Conservation (phyloP, 1,140 invertebrate species). For the Odontomachus brunneus region DNA sequence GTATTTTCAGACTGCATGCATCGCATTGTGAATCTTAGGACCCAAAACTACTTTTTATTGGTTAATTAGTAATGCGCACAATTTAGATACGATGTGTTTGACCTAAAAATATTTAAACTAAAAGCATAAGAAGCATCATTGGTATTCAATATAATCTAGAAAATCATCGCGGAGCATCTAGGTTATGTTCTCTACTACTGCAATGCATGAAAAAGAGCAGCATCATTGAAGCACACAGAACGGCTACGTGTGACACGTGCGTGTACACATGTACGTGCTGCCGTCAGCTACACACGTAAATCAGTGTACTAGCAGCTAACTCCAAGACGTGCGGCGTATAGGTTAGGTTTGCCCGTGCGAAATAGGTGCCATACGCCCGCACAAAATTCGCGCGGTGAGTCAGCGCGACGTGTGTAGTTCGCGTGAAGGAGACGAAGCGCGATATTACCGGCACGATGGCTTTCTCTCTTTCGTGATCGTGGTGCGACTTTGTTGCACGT, state of each 20-base stretch:
- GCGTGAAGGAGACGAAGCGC: constrained; percentile 46
- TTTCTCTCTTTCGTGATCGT: constrained; percentile 14
- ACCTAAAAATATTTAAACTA: no score
- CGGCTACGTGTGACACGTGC: neutral
- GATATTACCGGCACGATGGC: constrained; percentile 41
- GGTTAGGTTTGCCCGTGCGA: constrained; percentile 62
- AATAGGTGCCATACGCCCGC: constrained; percentile 49
- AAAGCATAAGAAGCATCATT: no score
- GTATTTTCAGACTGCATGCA: no score
- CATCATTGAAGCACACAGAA: neutral
- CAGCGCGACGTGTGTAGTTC: constrained; percentile 30
- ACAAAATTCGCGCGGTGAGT: constrained; percentile 44
- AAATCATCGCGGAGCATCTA: neutral
- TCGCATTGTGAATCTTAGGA: no score
- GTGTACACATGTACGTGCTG: neutral
- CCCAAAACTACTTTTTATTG: no score
- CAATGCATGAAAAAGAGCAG: neutral
- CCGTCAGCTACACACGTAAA: neutral
- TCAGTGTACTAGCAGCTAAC: neutral
- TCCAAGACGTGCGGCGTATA: constrained; percentile 42
- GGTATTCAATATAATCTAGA: no score
- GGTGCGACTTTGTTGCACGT: constrained; percentile 13
- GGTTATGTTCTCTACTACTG: constrained; percentile 29
- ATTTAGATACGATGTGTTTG: no score
- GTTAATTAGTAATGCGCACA: no score